Evolutionary conservation across 2,888 invertebrate species (phyloP), one percentile per base, ranked within the genome.

Genomic region (Platycheirus rosarum): DNA sequence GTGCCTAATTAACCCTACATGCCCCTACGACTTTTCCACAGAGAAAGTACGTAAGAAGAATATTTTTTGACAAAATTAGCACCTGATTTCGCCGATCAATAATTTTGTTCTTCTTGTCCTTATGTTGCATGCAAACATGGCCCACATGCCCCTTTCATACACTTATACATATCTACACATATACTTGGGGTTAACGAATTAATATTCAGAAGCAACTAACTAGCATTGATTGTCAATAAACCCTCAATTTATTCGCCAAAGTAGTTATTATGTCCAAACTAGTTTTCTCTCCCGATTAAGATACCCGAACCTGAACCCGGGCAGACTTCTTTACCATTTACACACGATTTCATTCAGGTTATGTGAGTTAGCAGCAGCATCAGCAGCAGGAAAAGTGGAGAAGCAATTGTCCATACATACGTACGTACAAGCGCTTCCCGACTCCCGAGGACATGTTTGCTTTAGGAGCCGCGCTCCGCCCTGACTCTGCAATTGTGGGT

Each of bases 281-380:
- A 74, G 74, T 74, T 79, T 14, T 62, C 42, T 70, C 18, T 60
- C 29, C 55, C 42, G 68, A 79, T 79, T 74, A 74, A 69, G 68
- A 79, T 74, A 49, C 40, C 23, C n/a, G n/a, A n/a, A n/a, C n/a
- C n/a, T n/a, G n/a, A n/a, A n/a, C n/a, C n/a, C n/a, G n/a, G 14
- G 20, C 29, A 20, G 57, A 42, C 62, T 74, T 55, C 55, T 69
- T 74, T 69, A 44, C 2, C 66, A 46, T 77, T 78, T 78, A 60
- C 62, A 69, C 79, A 74, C 74, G 55, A 79, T 69, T 74, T 63
- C 68, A 74, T 79, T 79, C 79, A 69, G 74, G 79, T 79, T 79
- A 62, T 74, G 73, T 66, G 76, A 77, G 71, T 77, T 77, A 57
- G 63, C 55, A 60, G 60, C 18, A 62, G 62, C 76, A 77, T 29